These are phyloP conservation scores for Physella acuta DNA, from an alignment of 1,140 invertebrate genomes.

Conservation along the genomic window DNA sequence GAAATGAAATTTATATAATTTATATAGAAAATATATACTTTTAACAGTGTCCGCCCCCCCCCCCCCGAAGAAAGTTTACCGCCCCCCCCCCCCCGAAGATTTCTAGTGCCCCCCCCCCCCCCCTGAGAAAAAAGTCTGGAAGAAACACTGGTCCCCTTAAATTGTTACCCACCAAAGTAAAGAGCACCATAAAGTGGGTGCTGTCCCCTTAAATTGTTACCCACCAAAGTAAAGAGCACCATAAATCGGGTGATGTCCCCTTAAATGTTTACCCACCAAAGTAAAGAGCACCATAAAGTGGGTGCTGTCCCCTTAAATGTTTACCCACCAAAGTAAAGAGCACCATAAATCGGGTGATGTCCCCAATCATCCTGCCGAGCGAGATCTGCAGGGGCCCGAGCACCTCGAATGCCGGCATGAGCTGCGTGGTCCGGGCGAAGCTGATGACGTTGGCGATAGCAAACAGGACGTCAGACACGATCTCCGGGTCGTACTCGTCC, in stretches of 20 bases:
- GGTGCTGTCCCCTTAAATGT: constrained; percentile 60
- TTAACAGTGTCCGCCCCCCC: too few relatives aligned
- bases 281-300: constrained; percentile 59
- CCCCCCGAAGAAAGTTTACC: too few relatives aligned
- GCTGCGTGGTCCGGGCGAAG: constrained; percentile 59
- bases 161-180: constrained; percentile 57
- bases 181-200: constrained; percentile 59
- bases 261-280: constrained; percentile 54
- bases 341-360: constrained; percentile 60
- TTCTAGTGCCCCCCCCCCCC: too few relatives aligned
- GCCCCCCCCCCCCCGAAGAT: too few relatives aligned
- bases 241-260: constrained; percentile 60
- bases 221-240: constrained; percentile 58
- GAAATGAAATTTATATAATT: too few relatives aligned
- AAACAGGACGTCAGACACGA: constrained; percentile 59
- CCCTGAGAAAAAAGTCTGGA: too few relatives aligned
- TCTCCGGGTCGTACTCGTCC: constrained; percentile 58
- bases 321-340: constrained; percentile 57
- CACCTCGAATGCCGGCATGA: constrained; percentile 61
- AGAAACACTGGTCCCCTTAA: too few relatives aligned
- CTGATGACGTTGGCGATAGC: constrained; percentile 60
- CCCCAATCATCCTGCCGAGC: constrained; percentile 59
- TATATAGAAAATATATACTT: too few relatives aligned
- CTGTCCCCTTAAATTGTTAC: too few relatives aligned
- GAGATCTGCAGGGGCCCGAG: constrained; percentile 61